phyloP scores from a whole-genome alignment of 2,113 vertebrate species.

The Columba livia region DNA sequence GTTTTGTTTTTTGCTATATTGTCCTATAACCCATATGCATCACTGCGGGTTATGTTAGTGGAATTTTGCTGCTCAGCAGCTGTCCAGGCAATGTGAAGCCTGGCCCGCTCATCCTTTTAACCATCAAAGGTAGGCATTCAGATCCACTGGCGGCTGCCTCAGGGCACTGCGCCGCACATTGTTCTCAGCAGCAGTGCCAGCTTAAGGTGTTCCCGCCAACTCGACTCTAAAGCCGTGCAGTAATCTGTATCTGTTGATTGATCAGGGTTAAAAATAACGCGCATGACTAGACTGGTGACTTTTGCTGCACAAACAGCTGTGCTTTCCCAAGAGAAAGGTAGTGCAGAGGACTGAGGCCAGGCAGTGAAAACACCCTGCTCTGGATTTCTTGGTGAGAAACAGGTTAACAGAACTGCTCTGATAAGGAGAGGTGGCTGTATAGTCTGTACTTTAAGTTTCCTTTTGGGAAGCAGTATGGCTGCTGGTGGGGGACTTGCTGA shows the following conservation, averaged over 20 bases:
- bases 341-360: not conserved
- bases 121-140: not conserved
- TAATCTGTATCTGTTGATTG: not conserved
- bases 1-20: not conserved
- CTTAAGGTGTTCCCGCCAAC: not conserved
- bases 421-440: rapidly evolving
- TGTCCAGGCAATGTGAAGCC: not conserved
- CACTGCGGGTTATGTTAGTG: not conserved
- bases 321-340: not conserved
- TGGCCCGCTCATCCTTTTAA: not conserved
- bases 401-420: not conserved
- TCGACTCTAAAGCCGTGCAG: rapidly evolving
- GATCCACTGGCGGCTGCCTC: not conserved
- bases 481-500: rapidly evolving
- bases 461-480: not conserved
- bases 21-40: slow-evolving; percentile 24
- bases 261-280: not conserved
- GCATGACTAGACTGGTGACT: not conserved
- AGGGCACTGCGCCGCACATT: not conserved
- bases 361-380: not conserved
- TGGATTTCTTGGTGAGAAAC: not conserved
- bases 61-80: slow-evolving; percentile 51
- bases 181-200: not conserved
- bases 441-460: not conserved
- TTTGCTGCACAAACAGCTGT: not conserved